A percentile compares a stretch with the other conserved stretches of the same genome.
phyloP scores from a whole-genome alignment of 2,113 vertebrate species.

The Solea senegalensis region DNA sequence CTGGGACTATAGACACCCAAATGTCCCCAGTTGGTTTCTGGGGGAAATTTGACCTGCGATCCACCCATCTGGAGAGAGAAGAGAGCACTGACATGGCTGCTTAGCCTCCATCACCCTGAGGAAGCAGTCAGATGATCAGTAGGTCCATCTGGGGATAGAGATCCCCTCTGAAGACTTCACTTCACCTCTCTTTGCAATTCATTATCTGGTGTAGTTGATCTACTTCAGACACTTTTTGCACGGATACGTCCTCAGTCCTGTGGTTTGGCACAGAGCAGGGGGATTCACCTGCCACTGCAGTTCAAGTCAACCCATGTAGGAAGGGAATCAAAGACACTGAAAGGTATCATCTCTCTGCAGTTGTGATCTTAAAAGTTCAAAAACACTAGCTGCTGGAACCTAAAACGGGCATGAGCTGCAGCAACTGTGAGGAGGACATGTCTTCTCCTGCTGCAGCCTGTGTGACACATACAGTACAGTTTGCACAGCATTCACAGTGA shows the following conservation, averaged over 20 bases:
- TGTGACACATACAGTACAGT: too few species aligned
- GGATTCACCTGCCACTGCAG: slow-evolving; percentile 65
- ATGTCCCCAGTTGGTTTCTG: slow-evolving; percentile 66
- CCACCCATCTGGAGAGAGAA: slow-evolving; percentile 70
- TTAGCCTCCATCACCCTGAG: slow-evolving; percentile 64
- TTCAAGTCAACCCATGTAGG: slow-evolving; percentile 45
- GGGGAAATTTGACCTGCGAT: slow-evolving; percentile 67
- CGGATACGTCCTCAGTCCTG: slow-evolving; percentile 39
- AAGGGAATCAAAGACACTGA: too few species aligned
- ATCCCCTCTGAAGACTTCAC: slow-evolving; percentile 32
- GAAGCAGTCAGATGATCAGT: slow-evolving; percentile 53
- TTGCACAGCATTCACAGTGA: too few species aligned
- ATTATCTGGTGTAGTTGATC: slow-evolving; percentile 4
- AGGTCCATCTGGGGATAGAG: slow-evolving; percentile 60
- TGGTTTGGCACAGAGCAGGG: slow-evolving; percentile 8
- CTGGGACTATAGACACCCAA: slow-evolving; percentile 68
- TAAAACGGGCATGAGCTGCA: too few species aligned
- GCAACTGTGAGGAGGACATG: too few species aligned
- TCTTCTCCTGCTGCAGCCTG: too few species aligned
- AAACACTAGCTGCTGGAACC: too few species aligned
- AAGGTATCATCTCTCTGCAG: too few species aligned
- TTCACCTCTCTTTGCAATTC: slow-evolving; percentile 8
- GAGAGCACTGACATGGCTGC: slow-evolving; percentile 42
- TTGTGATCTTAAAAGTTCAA: too few species aligned
- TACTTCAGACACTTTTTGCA: slow-evolving; percentile 16